Base-by-base conservation (phyloP, 2,113 vertebrate species). In the Cranoglanis bouderius region DNA sequence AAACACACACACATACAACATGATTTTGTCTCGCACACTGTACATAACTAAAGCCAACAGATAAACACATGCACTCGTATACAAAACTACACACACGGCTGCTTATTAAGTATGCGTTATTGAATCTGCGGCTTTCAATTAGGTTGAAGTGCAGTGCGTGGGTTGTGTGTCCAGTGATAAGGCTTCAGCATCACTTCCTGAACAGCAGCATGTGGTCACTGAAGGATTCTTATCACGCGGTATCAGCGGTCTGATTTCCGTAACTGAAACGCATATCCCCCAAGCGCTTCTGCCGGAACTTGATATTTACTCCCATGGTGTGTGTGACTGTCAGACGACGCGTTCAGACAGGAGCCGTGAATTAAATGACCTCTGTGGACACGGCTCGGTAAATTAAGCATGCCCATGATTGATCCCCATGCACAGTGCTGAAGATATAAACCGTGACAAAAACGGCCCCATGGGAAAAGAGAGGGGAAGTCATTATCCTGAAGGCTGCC, bases 401-500 rank as follows among this genome's bases (percentile, higher is more conserved):
- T 63, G 61, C 40, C 32, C 24, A 65, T 70, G 75, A 84, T 24
- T 65, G 70, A 88, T 84, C 78, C 59, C 59, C 6, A n/a, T 57
- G 63, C 72, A 38, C 40, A n/a, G 29, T 61, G 72, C 51, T 72
- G 87, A 53, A 65, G 72, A 88, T 74, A 82, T 88, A 78, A 88
- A 85, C 86, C 77, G 6, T 70, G 83, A 78, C 75, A 83, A 88
- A 84, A 91, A 81, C 5, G 4, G 24, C 61, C 90, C 63, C 51
- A 0, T 78, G 90, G 88, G 90, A 90, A 59, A 0, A 49, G 24
- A 80, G 43, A 74, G 81, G 35, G 67, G 55, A 85, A 84, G 85
- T 70, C 6, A 82, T 89, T 89, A 89, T 63, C 84, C 67, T 82
- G 84, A 90, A 87, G 61, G 32, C 81, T 91, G 90, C 75, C 90